A percentile compares a stretch with the other conserved stretches of the same genome.
phyloP scores from a whole-genome alignment of 2,888 invertebrate genomes.

The Furcula furcula region DNA sequence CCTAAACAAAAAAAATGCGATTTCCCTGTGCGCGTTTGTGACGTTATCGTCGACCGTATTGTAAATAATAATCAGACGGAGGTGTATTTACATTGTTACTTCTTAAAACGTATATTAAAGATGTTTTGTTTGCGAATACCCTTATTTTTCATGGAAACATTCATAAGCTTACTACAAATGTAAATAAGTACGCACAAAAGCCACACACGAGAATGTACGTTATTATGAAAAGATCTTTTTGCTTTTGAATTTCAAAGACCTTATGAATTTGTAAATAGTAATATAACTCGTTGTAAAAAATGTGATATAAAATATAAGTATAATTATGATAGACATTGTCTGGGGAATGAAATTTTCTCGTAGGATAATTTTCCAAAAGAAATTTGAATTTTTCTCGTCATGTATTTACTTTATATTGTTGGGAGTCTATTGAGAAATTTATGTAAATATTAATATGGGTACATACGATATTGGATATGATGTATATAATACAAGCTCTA shows the following conservation, averaged over 20 bases:
- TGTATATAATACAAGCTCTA: conserved; percentile 24
- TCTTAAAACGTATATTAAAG: conserved; percentile 27
- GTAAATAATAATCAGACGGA: conserved; percentile 26
- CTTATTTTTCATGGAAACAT: conserved; percentile 22
- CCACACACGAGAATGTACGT: conserved; percentile 7
- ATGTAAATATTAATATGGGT: conserved; percentile 25
- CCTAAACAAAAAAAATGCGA: conserved; percentile 22
- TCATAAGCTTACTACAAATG: conserved; percentile 20
- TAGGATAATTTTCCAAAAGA: conserved; percentile 41
- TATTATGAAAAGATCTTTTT: conserved; percentile 7
- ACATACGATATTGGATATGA: conserved; percentile 7
- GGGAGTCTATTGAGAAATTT: conserved; percentile 19
- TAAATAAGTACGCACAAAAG: conserved; percentile 32
- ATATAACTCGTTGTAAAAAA: conserved; percentile 40
- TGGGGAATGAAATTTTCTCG: conserved; percentile 27
- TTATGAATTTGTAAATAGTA: conserved; percentile 36
- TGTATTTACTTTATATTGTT: conserved; percentile 25
- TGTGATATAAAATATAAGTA: conserved; percentile 45
- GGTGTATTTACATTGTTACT: conserved; percentile 24
- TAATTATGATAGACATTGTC: conserved; percentile 26
- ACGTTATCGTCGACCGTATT: conserved; percentile 40
- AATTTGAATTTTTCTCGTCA: conserved; percentile 25
- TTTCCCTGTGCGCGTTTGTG: conserved; percentile 37
- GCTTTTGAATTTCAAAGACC: conserved; percentile 21
- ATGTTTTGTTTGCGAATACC: conserved; percentile 23